phyloP scores from a whole-genome alignment of 2,113 vertebrate genomes.

The Puntigrus tetrazona region DNA sequence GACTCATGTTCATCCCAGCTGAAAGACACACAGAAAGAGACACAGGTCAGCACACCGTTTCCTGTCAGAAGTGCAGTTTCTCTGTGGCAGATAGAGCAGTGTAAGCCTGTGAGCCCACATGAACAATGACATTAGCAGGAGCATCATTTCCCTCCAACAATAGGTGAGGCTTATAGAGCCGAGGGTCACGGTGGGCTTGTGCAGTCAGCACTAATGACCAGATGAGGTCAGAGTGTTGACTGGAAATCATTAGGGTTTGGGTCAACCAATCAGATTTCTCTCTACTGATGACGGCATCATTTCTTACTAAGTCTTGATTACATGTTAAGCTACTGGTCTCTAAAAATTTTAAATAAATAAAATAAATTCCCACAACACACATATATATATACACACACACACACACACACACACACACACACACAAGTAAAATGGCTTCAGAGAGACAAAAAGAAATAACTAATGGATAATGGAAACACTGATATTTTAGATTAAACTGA shows the following conservation, averaged over 20 bases:
- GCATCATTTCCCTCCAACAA: slow-evolving; percentile 57
- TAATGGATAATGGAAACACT: not conserved
- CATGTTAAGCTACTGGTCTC: not conserved
- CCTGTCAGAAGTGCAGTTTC: slow-evolving; percentile 45
- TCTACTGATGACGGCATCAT: slow-evolving; percentile 37
- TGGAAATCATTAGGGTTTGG: slow-evolving; percentile 11
- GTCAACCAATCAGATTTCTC: slow-evolving; percentile 13
- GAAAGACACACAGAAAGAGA: slow-evolving; percentile 35
- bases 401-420: too few species aligned
- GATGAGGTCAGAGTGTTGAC: slow-evolving; percentile 39
- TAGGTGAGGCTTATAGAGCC: slow-evolving; percentile 65
- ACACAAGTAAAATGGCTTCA: not conserved
- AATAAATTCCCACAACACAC: not conserved
- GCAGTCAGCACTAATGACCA: slow-evolving; percentile 36
- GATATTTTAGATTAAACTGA: not conserved
- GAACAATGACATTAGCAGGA: slow-evolving; percentile 68
- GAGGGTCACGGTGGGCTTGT: slow-evolving; percentile 17
- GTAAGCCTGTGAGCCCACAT: slow-evolving; percentile 32
- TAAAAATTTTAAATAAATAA: not conserved
- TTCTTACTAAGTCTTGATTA: slow-evolving; percentile 14
- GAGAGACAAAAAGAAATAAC: not conserved
- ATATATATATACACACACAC: too few species aligned
- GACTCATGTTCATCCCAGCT: slow-evolving; percentile 98
- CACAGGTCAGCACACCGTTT: slow-evolving; percentile 58
- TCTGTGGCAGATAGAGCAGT: not conserved